Percentiles rank a stretch among this genome's conserved stretches.
phyloP scores from a whole-genome alignment of 2,113 vertebrate species.

The Lophochroa leadbeateri region DNA sequence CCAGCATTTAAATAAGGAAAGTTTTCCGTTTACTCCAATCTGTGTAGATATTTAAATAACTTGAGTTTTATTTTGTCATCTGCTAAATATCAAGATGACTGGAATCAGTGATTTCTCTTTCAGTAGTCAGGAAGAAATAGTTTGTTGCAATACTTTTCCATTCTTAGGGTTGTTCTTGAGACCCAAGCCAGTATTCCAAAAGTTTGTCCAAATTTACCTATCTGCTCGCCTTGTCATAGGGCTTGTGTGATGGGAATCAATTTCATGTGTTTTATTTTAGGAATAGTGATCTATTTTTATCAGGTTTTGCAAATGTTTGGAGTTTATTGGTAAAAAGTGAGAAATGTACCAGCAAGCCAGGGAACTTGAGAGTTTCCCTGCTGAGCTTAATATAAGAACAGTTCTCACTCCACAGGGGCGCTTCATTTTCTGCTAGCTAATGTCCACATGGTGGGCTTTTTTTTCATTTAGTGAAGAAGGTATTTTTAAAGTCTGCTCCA shows the following conservation, averaged over 20 bases:
- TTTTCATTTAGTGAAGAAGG: not conserved
- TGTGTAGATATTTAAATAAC: not conserved
- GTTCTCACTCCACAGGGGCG: not conserved
- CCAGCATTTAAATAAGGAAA: not conserved
- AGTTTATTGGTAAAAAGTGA: conserved; percentile 26
- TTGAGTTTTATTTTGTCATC: not conserved
- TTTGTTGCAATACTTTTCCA: not conserved
- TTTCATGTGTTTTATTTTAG: not conserved
- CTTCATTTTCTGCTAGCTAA: conserved; percentile 35
- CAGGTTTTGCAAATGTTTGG: not conserved
- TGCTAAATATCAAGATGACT: not conserved
- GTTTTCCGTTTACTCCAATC: not conserved
- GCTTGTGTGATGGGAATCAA: not conserved
- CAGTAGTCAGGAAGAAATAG: not conserved
- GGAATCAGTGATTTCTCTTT: not conserved
- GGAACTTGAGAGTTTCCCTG: conserved; percentile 26
- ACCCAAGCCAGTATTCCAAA: not conserved
- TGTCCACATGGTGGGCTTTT: not conserved
- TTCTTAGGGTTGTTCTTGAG: not conserved
- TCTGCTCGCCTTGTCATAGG: not conserved
- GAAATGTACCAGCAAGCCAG: not conserved
- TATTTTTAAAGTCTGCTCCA: conserved; percentile 7
- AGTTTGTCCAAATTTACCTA: not conserved
- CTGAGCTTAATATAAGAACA: conserved; percentile 45
- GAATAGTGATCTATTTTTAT: not conserved